Base-by-base conservation (phyloP, 2,888 invertebrate genomes). In the Hesperia comma region DNA sequence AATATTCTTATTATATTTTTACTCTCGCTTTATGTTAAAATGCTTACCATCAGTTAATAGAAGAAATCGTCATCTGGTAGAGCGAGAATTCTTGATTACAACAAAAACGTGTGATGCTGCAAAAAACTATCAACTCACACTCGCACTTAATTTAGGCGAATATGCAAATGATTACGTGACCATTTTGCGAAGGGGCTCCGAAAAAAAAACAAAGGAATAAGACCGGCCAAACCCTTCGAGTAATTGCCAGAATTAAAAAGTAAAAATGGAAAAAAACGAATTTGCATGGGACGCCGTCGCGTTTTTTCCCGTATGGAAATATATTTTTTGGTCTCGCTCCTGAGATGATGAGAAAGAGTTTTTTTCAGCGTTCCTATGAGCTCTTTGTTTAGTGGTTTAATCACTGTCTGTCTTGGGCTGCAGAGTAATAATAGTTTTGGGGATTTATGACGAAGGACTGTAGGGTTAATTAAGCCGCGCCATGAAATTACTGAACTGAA, bases 161-260 rank as follows among this genome's bases (percentile, higher is more conserved):
- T 89, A 92, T 91, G 92, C 85, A 87, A 92, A 92, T 92, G 73
- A 68, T 78, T 84, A 91, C 92, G 92, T 92, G 92, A 92, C 91
- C 91, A 92, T 91, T 88, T 91, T 87, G 85, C 87, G 76, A 87
- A 89, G 85, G 88, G 86, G 85, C 77, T 72, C 69, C 71, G 75
- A 78, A 85, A 90, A 89, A 90, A 89, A 91, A 89, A 90, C 86
- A 88, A 90, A 84, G 82, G 73, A 77, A 68, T 70, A 78, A 80
- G 83, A 80, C 84, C 82, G 86, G 83, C 82, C 88, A 84, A 90
- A 89, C 90, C 92, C 90, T 90, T 90, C 82, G 80, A 57, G 67
- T 67, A 88, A 89, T 89, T 87, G 87, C 84, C 79, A 78, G 77
- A 78, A 84, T 87, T 86, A 85, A 87, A 84, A 85, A 84, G 81